Percentiles rank a stretch among this genome's conserved stretches.
These are phyloP conservation scores for Dipodomys stephensi DNA, from an alignment of 2,113 vertebrate genomes.

Conservation along the genomic window DNA sequence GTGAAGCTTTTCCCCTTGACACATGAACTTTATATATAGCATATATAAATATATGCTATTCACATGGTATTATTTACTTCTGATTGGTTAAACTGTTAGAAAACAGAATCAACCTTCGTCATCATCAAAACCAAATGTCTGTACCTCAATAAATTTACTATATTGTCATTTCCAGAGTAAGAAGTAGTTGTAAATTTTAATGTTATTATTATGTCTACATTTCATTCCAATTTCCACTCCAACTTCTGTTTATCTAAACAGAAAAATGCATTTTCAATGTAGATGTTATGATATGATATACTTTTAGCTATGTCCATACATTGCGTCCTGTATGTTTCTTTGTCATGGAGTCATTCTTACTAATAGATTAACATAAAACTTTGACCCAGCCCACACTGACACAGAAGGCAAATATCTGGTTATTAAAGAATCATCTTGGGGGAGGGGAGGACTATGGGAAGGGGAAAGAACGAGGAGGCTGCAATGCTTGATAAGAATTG, in stretches of 20 bases:
- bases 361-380: constrained; percentile 18
- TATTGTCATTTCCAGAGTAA: constrained; percentile 4
- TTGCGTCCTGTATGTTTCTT: not conserved
- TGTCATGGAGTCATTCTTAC: not conserved
- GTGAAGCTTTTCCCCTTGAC: not conserved
- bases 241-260: constrained; percentile 4
- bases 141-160: not conserved
- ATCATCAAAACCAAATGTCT: not conserved
- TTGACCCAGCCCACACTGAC: not conserved
- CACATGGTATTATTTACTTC: not conserved
- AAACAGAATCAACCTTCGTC: not conserved
- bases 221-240: not conserved
- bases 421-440: not conserved
- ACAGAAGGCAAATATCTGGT: not conserved
- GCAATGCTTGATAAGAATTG: too few relatives aligned
- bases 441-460: too few relatives aligned
- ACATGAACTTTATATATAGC: not conserved
- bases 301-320: not conserved
- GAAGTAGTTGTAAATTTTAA: not conserved
- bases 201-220: not conserved
- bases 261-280: not conserved
- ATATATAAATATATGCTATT: not conserved
- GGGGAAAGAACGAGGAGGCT: too few relatives aligned
- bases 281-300: not conserved
- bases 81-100: not conserved